phyloP scores from a whole-genome alignment of 1,140 invertebrate species.

The Zaprionus tsacasi region DNA sequence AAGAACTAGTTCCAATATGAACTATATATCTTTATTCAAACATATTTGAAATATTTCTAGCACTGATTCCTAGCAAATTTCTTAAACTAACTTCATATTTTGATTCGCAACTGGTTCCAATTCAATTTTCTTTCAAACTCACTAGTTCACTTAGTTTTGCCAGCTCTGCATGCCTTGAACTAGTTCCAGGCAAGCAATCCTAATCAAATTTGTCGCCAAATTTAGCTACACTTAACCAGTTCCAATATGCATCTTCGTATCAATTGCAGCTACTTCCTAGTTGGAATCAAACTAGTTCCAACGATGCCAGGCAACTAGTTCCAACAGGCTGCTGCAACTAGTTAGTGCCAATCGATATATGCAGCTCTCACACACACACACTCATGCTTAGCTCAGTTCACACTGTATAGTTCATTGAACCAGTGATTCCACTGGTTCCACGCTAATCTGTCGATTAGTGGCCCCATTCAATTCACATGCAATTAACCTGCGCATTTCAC shows the following conservation, averaged over 20 bases:
- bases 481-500: slow-evolving; percentile 46
- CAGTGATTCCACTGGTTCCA: slow-evolving; percentile 30
- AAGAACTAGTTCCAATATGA: not conserved
- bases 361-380: not conserved
- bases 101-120: not conserved
- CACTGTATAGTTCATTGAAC: slow-evolving; percentile 34
- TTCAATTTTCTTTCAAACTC: too few relatives aligned
- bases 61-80: not conserved
- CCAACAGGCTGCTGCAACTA: too few relatives aligned
- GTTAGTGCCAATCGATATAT: too few relatives aligned
- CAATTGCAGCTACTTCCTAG: too few relatives aligned
- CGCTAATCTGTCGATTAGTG: slow-evolving; percentile 7
- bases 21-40: not conserved
- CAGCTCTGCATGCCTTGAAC: not conserved
- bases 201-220: too few relatives aligned
- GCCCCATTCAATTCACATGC: slow-evolving; percentile 44
- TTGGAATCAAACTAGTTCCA: too few relatives aligned
- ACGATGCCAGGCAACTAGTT: too few relatives aligned
- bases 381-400: not conserved
- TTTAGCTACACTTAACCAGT: too few relatives aligned
- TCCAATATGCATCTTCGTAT: too few relatives aligned
- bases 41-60: not conserved
- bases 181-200: not conserved
- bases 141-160: too few relatives aligned
- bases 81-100: not conserved